These are phyloP conservation scores for Crioceris asparagi DNA, from an alignment of 2,888 invertebrate species.

Conservation along the genomic window DNA sequence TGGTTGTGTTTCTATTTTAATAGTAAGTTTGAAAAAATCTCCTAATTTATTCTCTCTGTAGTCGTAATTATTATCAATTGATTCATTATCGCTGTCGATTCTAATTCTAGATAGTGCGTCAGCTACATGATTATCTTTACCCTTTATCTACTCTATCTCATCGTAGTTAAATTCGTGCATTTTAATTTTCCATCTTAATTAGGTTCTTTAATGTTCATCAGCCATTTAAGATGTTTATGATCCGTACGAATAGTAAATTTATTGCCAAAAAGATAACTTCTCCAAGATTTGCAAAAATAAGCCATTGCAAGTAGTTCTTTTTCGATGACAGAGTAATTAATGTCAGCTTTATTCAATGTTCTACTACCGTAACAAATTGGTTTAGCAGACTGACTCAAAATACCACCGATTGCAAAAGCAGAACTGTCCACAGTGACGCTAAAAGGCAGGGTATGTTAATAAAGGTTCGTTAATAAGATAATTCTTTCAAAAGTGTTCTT, in stretches of 20 bases:
- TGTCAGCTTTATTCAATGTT: too few relatives aligned
- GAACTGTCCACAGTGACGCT: constrained; percentile 24
- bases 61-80: too few relatives aligned
- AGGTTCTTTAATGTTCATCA: constrained; percentile 26
- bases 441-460: constrained; percentile 13
- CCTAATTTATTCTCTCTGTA: too few relatives aligned
- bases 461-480: background rate
- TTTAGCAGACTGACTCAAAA: constrained; percentile 20
- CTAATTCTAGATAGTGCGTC: too few relatives aligned
- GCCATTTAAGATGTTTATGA: constrained; percentile 27
- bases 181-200: constrained; percentile 25
- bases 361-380: constrained; percentile 22
- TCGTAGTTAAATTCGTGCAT: constrained; percentile 29
- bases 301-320: constrained; percentile 24
- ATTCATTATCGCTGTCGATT: too few relatives aligned
- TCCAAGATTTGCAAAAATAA: constrained; percentile 25
- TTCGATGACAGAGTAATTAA: too few relatives aligned
- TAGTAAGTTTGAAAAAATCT: too few relatives aligned
- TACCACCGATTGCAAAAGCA: constrained; percentile 25
- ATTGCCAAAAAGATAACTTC: constrained; percentile 10
- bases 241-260: constrained; percentile 28
- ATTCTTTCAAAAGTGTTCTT: constrained; percentile 7
- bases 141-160: constrained; percentile 26
- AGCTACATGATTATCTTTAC: too few relatives aligned
- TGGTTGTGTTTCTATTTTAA: too few relatives aligned